Base-by-base conservation (phyloP, 2,113 vertebrate species). In the Axis porcinus region DNA sequence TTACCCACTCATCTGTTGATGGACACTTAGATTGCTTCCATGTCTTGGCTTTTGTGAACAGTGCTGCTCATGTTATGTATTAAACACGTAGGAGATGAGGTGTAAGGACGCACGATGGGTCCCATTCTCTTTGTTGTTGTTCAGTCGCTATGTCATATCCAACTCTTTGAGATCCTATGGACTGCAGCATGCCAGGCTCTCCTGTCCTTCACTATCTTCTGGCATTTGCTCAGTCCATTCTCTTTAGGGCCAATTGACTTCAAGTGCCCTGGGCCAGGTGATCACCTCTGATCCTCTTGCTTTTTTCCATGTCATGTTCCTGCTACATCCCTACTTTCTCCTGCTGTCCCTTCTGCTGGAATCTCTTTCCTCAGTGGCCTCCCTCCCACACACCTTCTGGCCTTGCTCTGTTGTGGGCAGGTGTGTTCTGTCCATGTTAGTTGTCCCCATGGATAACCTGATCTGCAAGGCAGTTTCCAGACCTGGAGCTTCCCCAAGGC, bases 371-470 rank as follows among this genome's bases (percentile, higher is more conserved):
- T 82, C n/a, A 1, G 30, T 76, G 28, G n/a, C 95, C 47, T 57
- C 36, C 30, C 25, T 62, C 62, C 17, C 4, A 27, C 7, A 6
- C 1, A 3, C 23, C 52, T 74, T 74, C 33, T 0, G 0, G 50
- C 57, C 17, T 6, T 52, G 43, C 40, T 40, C 45, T 70, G 16
- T 2, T 5, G 1, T 10, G 36, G 55, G 7, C 7, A 1, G 36
- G 8, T 5, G 6, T 60, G 52, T 19, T 58, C 81, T 76, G 25
- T 14, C 16, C 60, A 15, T 0, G 0, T 23, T 16, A 16, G 13
- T 7, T 0, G 1, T 45, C 14, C 6, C 78, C 64, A 16, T 1
- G 2, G 64, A 15, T 40, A 40, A 55, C 19, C 16, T 3, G 2
- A 40, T n/a, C 52, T 79, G 33, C 11, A 11, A n/a, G 79, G 10